A percentile compares a stretch with the other conserved stretches of the same genome.
phyloP scores from a whole-genome alignment of 1,140 invertebrate species.

The Mactra quadrangularis region DNA sequence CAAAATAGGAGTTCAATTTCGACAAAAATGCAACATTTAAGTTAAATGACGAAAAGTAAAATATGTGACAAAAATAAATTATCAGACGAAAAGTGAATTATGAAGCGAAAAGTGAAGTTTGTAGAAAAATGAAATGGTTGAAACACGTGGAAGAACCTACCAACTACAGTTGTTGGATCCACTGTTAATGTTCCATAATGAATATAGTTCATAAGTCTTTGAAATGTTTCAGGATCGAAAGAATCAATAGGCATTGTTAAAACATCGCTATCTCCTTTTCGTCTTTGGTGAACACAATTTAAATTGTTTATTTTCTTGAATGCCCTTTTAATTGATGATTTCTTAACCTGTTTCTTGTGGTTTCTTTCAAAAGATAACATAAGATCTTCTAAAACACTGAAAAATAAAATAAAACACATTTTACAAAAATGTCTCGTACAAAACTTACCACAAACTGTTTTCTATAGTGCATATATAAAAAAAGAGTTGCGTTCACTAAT shows the following conservation, averaged over 20 bases:
- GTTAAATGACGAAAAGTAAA: no score
- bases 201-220: slow-evolving; percentile 51
- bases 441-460: no score
- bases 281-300: background rate
- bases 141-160: background rate
- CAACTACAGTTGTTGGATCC: slow-evolving; percentile 37
- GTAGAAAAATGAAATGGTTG: background rate
- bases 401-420: no score
- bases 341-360: background rate
- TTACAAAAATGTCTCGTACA: no score
- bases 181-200: slow-evolving; percentile 45
- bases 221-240: slow-evolving; percentile 45
- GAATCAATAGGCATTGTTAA: slow-evolving; percentile 44
- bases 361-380: slow-evolving; percentile 23
- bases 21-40: no score
- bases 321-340: slow-evolving; percentile 9
- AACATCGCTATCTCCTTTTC: background rate
- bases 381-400: background rate
- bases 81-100: no score
- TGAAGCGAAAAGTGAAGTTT: no score
- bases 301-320: slow-evolving; percentile 20
- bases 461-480: no score
- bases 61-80: no score
- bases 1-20: no score
- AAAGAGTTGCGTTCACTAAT: no score